A percentile compares a stretch with the other conserved stretches of the same genome.
Evolutionary conservation across 1,140 invertebrate genomes (phyloP).

Genomic region (Cyphomyrmex costatus): DNA sequence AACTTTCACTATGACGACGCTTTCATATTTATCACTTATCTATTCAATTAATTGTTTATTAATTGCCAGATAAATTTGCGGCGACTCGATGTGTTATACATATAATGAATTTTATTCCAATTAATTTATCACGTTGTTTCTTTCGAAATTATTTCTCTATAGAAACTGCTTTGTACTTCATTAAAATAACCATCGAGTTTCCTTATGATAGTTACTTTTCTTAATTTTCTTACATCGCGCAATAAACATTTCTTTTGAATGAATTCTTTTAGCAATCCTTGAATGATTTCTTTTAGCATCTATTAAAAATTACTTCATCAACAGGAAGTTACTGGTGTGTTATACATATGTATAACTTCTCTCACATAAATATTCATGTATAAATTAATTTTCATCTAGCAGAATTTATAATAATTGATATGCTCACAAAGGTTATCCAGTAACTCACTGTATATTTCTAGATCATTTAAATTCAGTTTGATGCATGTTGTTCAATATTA

Average conservation of each 20-base stretch:
- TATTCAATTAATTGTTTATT: slow-evolving; percentile 33
- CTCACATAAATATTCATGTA: not conserved
- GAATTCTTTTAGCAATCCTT: slow-evolving; percentile 28
- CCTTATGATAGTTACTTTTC: slow-evolving; percentile 40
- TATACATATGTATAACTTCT: slow-evolving; percentile 2
- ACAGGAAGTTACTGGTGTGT: slow-evolving; percentile 44
- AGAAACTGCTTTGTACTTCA: slow-evolving; percentile 3
- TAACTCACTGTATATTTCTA: slow-evolving; percentile 33
- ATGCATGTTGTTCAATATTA: slow-evolving; percentile 24
- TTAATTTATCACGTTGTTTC: not conserved
- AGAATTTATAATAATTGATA: not conserved
- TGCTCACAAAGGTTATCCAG: slow-evolving; percentile 10
- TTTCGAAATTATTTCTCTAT: slow-evolving; percentile 13
- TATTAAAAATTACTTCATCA: slow-evolving; percentile 18
- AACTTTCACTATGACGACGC: slow-evolving; percentile 1
- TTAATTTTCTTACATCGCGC: slow-evolving; percentile 47
- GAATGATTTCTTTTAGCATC: slow-evolving; percentile 37
- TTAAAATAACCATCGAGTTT: slow-evolving; percentile 58
- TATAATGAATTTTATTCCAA: slow-evolving; percentile 12
- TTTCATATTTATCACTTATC: slow-evolving; percentile 35
- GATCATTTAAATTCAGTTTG: slow-evolving; percentile 2
- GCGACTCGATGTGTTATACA: slow-evolving; percentile 48
- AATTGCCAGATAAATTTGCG: slow-evolving; percentile 12
- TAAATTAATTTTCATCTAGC: not conserved
- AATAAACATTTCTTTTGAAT: slow-evolving; percentile 30